These are phyloP conservation scores for Bombus pascuorum DNA, from an alignment of 1,140 invertebrate species.

Conservation along the genomic window DNA sequence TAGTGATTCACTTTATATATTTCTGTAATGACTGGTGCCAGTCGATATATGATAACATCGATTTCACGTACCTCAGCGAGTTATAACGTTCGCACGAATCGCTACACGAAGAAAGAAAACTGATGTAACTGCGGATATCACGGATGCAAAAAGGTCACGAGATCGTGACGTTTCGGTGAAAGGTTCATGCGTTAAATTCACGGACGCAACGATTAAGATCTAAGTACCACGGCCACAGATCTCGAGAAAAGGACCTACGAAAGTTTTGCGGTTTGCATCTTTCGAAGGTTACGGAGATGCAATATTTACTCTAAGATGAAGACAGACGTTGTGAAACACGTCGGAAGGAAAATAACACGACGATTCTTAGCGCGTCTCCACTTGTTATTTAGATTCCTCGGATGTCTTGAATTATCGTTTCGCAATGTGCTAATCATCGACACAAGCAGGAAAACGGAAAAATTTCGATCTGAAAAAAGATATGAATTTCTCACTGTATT, in stretches of 20 bases:
- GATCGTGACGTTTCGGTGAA: not conserved
- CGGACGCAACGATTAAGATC: not conserved
- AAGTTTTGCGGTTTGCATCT: slow-evolving; percentile 9
- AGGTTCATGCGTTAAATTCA: not conserved
- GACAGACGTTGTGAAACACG: slow-evolving; percentile 8
- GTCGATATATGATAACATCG: not conserved
- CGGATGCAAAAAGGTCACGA: not conserved
- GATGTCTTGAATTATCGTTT: not conserved
- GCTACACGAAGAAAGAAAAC: not conserved
- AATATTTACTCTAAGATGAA: slow-evolving; percentile 19
- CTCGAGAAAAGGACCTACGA: not conserved
- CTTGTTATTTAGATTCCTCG: not conserved
- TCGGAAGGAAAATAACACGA: slow-evolving; percentile 26
- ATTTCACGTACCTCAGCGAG: not conserved
- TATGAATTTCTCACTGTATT: not conserved
- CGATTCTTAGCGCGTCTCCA: not conserved
- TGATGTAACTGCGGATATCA: not conserved
- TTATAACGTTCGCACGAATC: not conserved
- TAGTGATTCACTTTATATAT: not conserved
- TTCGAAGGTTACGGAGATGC: slow-evolving; percentile 14
- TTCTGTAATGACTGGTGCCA: too few species aligned
- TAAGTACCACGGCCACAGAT: not conserved
- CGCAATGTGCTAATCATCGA: not conserved
- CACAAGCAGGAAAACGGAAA: not conserved
- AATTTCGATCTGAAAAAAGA: not conserved